These are phyloP conservation scores for Mormyrus proboscirostris DNA, from an alignment of 2,797 vertebrate species.

Conservation along the genomic window DNA sequence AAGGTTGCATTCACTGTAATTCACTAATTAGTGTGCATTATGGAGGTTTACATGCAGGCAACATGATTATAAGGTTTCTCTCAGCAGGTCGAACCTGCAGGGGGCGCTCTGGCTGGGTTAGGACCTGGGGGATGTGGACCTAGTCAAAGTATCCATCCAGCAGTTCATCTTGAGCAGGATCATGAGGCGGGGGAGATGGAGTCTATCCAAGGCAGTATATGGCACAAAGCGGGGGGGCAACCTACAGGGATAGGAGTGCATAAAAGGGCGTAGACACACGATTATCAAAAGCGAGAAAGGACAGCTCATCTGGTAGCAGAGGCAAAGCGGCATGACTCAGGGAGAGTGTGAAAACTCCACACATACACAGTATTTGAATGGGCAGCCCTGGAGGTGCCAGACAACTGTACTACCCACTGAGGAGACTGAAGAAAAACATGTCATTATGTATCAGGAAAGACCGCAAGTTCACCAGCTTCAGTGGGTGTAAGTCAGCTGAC, in stretches of 20 bases:
- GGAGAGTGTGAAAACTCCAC: background rate
- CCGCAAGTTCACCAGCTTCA: background rate
- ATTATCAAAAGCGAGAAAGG: background rate
- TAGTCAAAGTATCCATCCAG: background rate
- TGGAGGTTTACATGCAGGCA: background rate
- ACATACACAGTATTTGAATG: background rate
- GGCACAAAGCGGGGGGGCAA: background rate
- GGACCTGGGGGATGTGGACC: background rate
- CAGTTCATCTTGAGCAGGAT: background rate
- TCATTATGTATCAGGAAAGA: background rate
- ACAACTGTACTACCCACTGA: background rate
- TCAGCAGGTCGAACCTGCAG: background rate
- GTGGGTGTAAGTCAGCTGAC: background rate
- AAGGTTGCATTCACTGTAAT: background rate
- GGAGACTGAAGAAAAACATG: background rate
- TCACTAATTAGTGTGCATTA: background rate
- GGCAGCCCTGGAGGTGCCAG: background rate
- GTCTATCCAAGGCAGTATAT: background rate
- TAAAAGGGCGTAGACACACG: background rate
- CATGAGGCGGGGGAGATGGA: background rate
- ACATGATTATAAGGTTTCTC: background rate
- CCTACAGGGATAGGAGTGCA: background rate
- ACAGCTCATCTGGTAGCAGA: background rate
- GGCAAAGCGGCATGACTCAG: background rate
- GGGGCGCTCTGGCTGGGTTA: background rate